A percentile compares a stretch with the other conserved stretches of the same genome.
These are phyloP conservation scores for Zeugodacus cucurbitae DNA, from an alignment of 1,140 invertebrate species.

Conservation along the genomic window DNA sequence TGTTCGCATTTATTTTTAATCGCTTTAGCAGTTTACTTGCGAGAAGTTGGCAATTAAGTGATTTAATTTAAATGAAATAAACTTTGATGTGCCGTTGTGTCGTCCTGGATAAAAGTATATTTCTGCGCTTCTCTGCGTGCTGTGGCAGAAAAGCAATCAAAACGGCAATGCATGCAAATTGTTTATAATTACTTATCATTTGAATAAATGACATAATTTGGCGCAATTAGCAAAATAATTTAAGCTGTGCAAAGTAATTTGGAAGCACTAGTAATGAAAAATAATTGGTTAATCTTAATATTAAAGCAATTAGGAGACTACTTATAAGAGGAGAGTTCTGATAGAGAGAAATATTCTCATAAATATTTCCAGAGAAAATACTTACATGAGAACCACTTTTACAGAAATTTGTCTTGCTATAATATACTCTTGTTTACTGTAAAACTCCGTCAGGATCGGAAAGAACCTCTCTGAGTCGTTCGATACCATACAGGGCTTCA, in stretches of 20 bases:
- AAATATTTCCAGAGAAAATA: too few species aligned
- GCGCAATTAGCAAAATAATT: neutral
- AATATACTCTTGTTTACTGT: too few species aligned
- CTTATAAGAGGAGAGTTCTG: too few species aligned
- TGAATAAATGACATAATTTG: neutral
- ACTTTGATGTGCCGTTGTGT: neutral
- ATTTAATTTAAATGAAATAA: conserved; percentile 35
- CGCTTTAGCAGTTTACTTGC: conserved; percentile 26
- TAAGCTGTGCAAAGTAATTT: neutral
- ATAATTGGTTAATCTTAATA: too few species aligned
- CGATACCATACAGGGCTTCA: too few species aligned
- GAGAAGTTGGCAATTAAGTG: conserved; percentile 32
- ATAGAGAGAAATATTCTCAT: too few species aligned
- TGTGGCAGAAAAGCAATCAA: neutral
- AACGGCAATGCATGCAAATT: conserved; percentile 7
- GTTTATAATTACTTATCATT: conserved; percentile 9
- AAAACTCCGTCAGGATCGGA: too few species aligned
- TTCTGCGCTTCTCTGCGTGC: neutral
- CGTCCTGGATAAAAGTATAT: neutral
- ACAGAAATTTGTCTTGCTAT: too few species aligned
- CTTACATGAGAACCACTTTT: too few species aligned
- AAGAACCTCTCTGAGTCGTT: too few species aligned
- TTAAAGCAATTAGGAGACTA: too few species aligned
- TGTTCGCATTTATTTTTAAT: conserved; percentile 36
- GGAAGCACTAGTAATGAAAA: too few species aligned